phyloP scores from a whole-genome alignment of 1,140 invertebrate genomes.

The Bombyx mandarina region DNA sequence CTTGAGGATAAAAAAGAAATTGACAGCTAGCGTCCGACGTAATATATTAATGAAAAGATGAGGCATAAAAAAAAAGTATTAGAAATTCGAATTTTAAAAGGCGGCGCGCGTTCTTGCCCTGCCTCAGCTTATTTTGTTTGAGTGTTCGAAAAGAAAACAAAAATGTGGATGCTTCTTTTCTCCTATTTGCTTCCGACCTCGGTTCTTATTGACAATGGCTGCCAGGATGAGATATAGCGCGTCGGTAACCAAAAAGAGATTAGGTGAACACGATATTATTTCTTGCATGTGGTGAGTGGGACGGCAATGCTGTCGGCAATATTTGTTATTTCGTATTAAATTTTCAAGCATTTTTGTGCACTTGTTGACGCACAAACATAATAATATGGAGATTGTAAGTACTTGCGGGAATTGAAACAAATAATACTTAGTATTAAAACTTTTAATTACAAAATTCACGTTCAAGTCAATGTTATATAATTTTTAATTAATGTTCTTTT shows the following conservation, averaged over 20 bases:
- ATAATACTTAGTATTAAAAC: too few species aligned
- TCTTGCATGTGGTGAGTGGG: constrained; percentile 40
- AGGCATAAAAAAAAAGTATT: constrained; percentile 43
- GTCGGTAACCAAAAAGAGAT: constrained; percentile 63
- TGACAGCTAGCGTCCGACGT: constrained; percentile 51
- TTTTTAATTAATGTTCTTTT: too few species aligned
- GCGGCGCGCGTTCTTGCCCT: constrained; percentile 50
- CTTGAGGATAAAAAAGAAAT: constrained; percentile 37
- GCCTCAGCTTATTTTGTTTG: constrained; percentile 55
- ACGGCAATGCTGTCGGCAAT: constrained; percentile 18
- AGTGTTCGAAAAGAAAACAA: constrained; percentile 58
- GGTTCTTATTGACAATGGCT: constrained; percentile 63
- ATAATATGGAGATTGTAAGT: too few species aligned
- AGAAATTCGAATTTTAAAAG: constrained; percentile 54
- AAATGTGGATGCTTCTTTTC: constrained; percentile 49
- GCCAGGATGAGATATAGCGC: constrained; percentile 65
- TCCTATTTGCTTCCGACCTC: constrained; percentile 66
- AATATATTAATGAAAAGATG: constrained; percentile 68
- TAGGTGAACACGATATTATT: constrained; percentile 58
- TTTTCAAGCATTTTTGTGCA: too few species aligned
- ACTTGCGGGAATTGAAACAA: too few species aligned
- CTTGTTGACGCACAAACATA: too few species aligned
- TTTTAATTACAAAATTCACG: too few species aligned
- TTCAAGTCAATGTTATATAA: too few species aligned
- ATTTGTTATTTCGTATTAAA: too few species aligned